These are phyloP conservation scores for Pyrocephalus nanus DNA, from an alignment of 2,797 vertebrate genomes.

Conservation along the genomic window DNA sequence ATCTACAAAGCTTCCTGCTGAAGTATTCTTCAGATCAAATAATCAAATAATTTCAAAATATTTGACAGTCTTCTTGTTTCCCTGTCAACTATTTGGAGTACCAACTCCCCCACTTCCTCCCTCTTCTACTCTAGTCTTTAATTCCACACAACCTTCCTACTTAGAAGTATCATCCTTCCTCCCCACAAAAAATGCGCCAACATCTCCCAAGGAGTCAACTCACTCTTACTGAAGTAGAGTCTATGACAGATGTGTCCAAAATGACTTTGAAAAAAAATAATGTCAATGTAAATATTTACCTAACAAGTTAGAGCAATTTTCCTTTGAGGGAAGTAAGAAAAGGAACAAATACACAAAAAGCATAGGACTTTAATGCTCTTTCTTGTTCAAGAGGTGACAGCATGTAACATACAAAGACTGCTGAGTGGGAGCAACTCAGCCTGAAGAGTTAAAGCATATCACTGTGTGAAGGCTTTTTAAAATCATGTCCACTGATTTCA, in stretches of 20 bases:
- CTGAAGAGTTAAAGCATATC: slow-evolving; percentile 14
- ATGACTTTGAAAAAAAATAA: background rate
- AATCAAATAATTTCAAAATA: background rate
- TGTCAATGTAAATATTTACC: background rate
- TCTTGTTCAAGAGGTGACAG: background rate
- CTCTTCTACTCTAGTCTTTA: background rate
- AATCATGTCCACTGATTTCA: slow-evolving; percentile 25
- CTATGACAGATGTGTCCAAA: background rate
- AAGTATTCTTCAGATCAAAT: background rate
- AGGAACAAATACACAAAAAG: background rate
- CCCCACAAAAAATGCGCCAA: background rate
- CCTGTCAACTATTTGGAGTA: background rate
- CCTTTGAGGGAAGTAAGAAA: background rate
- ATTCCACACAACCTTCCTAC: background rate
- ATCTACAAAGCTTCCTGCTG: background rate
- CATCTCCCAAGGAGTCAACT: background rate
- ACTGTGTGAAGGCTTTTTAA: background rate
- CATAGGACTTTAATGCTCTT: background rate
- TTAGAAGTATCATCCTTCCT: background rate
- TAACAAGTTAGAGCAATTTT: background rate
- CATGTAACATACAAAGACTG: background rate
- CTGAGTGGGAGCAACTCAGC: background rate
- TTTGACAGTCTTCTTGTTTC: background rate
- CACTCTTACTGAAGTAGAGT: background rate
- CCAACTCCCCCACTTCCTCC: background rate